Conservation (phyloP, 2,888 invertebrate species). For the Taenaris catops region DNA sequence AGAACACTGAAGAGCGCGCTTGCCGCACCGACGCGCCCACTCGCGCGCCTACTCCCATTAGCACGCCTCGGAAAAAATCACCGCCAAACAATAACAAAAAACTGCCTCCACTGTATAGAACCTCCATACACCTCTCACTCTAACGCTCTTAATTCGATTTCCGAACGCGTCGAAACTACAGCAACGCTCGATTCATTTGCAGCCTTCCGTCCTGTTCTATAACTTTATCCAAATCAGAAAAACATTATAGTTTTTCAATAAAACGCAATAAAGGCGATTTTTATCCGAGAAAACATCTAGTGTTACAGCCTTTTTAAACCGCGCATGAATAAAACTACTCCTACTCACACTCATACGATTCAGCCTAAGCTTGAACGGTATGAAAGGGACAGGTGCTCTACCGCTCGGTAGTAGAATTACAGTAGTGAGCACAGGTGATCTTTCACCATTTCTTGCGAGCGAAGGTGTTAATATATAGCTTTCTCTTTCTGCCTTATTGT, state of each 20-base stretch:
- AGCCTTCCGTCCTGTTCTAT: conserved; percentile 69
- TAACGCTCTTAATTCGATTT: conserved; percentile 78
- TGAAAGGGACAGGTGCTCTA: conserved; percentile 79
- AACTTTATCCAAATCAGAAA: conserved; percentile 28
- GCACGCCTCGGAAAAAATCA: conserved; percentile 77
- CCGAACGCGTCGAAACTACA: conserved; percentile 75
- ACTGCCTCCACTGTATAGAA: conserved; percentile 60
- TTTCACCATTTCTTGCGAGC: conserved; percentile 65
- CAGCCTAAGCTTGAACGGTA: conserved; percentile 72
- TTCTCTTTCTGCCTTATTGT: conserved; percentile 46
- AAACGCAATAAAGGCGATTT: conserved; percentile 29
- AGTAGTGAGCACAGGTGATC: conserved; percentile 80
- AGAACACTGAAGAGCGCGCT: conserved; percentile 80
- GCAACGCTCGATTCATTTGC: conserved; percentile 65
- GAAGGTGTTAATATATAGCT: conserved; percentile 62
- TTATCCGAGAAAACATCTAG: conserved; percentile 16
- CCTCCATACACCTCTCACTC: conserved; percentile 71
- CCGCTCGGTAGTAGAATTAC: conserved; percentile 72
- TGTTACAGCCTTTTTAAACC: conserved; percentile 37
- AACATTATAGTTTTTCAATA: conserved; percentile 17
- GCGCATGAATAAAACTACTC: conserved; percentile 56
- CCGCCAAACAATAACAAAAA: conserved; percentile 74
- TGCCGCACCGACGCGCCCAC: conserved; percentile 74
- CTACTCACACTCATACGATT: conserved; percentile 77
- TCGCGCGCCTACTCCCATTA: conserved; percentile 77